These are phyloP conservation scores for Hydrotaea diabolus DNA, from an alignment of 2,888 invertebrate species.

Conservation along the genomic window DNA sequence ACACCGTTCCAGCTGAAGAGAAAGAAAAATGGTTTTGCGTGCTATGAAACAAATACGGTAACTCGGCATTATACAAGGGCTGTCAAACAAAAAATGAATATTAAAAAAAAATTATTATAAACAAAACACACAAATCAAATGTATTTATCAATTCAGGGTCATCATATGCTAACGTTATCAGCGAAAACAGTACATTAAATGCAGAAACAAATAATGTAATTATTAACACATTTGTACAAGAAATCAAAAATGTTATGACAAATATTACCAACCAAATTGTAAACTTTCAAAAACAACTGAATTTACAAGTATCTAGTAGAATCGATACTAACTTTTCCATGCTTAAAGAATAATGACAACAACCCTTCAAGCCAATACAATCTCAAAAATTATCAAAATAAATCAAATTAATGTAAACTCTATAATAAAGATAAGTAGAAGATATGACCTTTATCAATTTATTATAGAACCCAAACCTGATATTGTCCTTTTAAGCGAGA, in stretches of 20 bases:
- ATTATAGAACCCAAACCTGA: too few relatives aligned
- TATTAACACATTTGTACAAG: background rate
- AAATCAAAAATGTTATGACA: background rate
- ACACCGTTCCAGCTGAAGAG: too few relatives aligned
- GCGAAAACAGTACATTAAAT: background rate
- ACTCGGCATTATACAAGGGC: too few relatives aligned
- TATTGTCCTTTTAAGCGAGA: too few relatives aligned
- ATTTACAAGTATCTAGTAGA: too few relatives aligned
- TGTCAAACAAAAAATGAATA: too few relatives aligned
- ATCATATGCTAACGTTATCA: background rate
- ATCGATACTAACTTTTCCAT: conserved; percentile 14
- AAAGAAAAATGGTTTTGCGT: too few relatives aligned
- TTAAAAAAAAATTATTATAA: too few relatives aligned
- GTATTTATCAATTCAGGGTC: too few relatives aligned
- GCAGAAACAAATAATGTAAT: background rate
- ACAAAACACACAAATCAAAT: too few relatives aligned
- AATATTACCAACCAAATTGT: background rate
- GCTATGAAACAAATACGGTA: too few relatives aligned
- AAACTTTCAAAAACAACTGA: background rate
- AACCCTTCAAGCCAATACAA: background rate
- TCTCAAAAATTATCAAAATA: background rate
- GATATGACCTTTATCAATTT: background rate
- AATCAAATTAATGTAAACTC: conserved; percentile 7
- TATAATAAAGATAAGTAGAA: conserved; percentile 2
- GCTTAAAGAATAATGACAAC: background rate